Evolutionary conservation across 2,888 invertebrate species (phyloP).

Genomic region (Luperina testacea): DNA sequence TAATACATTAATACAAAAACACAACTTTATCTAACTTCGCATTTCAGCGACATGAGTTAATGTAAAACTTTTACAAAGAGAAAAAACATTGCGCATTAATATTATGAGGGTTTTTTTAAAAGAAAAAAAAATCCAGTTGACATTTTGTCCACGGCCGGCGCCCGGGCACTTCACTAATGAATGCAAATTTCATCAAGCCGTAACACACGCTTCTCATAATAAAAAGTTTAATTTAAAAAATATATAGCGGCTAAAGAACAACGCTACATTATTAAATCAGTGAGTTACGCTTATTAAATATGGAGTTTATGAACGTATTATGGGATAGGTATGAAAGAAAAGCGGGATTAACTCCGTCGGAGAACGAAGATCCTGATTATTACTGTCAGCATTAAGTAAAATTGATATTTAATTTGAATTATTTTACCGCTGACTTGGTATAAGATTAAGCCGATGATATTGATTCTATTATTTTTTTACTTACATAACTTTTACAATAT

Average conservation of each 20-base stretch:
- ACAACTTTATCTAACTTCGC: constrained; percentile 54
- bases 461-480: not conserved
- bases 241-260: constrained; percentile 63
- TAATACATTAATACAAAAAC: constrained; percentile 46
- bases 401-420: constrained; percentile 4
- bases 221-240: constrained; percentile 79
- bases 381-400: constrained; percentile 15
- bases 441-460: not conserved
- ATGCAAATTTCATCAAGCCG: constrained; percentile 86
- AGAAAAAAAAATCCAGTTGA: constrained; percentile 61
- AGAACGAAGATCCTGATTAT: constrained; percentile 25
- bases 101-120: constrained; percentile 57
- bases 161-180: constrained; percentile 81
- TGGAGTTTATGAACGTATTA: constrained; percentile 48
- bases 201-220: constrained; percentile 78
- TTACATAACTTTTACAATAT: not conserved
- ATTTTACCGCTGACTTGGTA: constrained; percentile 18
- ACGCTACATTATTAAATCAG: constrained; percentile 70
- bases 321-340: constrained; percentile 32
- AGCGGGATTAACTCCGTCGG: constrained; percentile 35
- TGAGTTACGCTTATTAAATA: constrained; percentile 63
- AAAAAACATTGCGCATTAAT: constrained; percentile 64
- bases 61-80: constrained; percentile 64
- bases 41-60: constrained; percentile 57
- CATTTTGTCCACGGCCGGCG: constrained; percentile 69